Evolutionary conservation across 2,113 vertebrate species (phyloP), one percentile per base, ranked within the genome.

Genomic region (Platanista minor): DNA sequence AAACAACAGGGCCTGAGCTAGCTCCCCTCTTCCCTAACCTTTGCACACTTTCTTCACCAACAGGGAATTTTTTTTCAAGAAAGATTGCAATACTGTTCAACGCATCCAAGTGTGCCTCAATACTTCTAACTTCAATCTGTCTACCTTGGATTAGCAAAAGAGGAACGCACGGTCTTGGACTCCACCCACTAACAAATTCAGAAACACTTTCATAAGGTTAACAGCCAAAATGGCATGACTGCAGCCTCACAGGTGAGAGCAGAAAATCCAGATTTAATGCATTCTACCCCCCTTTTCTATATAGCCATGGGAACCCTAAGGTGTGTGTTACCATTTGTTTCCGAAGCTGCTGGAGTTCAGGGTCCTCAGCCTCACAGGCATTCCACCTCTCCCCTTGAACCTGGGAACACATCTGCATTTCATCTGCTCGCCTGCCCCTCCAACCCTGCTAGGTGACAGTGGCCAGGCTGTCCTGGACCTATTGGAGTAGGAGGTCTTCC

Each of bases 361-460:
- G 2, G 4, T 15, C 43, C 64, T 78, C 12, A 71, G 20, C 17
- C 39, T 36, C 29, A 15, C 8, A 46, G n/a, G 82, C 13, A 3
- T 61, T 14, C 25, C 5, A 1, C 29, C 21, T 31, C 27, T 74
- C 71, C 4, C 43, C 29, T 69, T 71, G 61, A 82, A 61, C 41
- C 15, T 4, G 21, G 54, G 59, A 82, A 46, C 20, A 20, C 13
- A 3, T 5, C 6, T 91, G n/a, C 9, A 10, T 67, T 13, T 25
- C 33, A 8, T 33, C 71, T 72, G 36, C 18, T 77, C 1, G 0
- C 85, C 27, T 27, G 11, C 12, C 49, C 23, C 75, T 5, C 71
- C 27, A 23, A 14, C 43, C 23, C 29, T 54, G 4, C 43, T 25
- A 39, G 18, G 27, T 33, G 8, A 33, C 8, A 61, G 4, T 0